Conservation (phyloP, 2,797 vertebrate genomes). For the Falco cherrug region DNA sequence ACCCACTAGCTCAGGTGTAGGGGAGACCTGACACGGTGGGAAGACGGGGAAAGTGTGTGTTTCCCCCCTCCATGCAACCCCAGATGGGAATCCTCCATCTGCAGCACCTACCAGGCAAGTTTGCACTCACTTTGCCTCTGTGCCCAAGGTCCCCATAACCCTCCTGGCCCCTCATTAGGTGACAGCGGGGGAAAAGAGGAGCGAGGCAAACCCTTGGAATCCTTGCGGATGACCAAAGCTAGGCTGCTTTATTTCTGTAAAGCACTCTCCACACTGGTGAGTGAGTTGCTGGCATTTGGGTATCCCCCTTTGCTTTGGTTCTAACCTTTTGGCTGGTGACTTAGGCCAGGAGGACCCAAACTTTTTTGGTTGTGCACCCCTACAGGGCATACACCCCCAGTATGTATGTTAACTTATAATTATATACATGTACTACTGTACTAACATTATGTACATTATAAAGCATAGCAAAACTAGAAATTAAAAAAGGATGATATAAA, state of each 20-base stretch:
- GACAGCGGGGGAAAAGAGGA: neutral
- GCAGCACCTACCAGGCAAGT: neutral
- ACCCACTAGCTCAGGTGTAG: neutral
- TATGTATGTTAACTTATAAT: neutral
- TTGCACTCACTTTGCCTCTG: neutral
- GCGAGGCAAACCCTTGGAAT: neutral
- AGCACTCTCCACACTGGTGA: rapidly evolving
- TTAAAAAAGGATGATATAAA: neutral
- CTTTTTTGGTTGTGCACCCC: neutral
- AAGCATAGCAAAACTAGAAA: neutral
- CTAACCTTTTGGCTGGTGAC: neutral
- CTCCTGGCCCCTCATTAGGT: neutral
- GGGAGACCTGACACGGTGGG: neutral
- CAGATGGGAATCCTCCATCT: neutral
- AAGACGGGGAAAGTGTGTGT: neutral
- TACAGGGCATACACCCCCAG: neutral
- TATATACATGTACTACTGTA: neutral
- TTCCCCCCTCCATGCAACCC: rapidly evolving
- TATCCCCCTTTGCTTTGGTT: neutral
- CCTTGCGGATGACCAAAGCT: neutral
- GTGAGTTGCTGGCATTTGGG: neutral
- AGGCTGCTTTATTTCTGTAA: neutral
- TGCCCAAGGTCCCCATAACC: neutral
- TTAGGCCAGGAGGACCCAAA: neutral
- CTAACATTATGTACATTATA: neutral